These are phyloP conservation scores for Listronotus bonariensis DNA, from an alignment of 1,140 invertebrate genomes.

Conservation along the genomic window DNA sequence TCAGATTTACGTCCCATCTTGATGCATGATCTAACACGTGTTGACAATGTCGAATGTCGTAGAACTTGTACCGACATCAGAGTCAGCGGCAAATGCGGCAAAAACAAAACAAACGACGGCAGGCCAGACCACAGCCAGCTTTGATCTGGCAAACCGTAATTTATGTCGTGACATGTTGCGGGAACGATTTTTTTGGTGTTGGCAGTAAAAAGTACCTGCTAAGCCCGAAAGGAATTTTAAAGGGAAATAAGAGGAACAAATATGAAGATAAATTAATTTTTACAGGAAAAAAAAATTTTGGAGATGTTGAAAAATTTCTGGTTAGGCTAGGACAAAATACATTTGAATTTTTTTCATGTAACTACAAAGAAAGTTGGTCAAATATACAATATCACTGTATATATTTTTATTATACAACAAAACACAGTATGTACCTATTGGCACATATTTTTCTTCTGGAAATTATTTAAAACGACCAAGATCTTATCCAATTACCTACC, in stretches of 20 bases:
- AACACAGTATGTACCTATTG: no score
- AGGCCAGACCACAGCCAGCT: constrained; percentile 39
- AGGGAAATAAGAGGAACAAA: background rate
- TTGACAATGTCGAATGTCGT: constrained; percentile 50
- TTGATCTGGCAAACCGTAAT: constrained; percentile 48
- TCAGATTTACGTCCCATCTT: constrained; percentile 16
- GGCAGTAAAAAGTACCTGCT: constrained; percentile 14
- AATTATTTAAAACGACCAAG: no score
- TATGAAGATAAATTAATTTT: no score
- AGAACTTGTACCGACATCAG: constrained; percentile 28
- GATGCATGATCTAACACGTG: constrained; percentile 54
- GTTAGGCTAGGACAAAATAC: no score
- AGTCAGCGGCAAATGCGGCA: constrained; percentile 23
- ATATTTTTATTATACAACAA: no score
- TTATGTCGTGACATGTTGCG: constrained; percentile 44
- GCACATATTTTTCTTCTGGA: no score
- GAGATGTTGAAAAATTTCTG: no score
- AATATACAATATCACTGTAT: no score
- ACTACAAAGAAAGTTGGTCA: no score
- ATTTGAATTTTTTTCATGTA: no score
- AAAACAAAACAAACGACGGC: constrained; percentile 43
- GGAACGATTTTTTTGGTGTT: constrained; percentile 13
- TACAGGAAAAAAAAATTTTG: background rate
- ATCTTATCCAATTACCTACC: no score
- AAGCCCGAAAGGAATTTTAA: constrained; percentile 1